These are phyloP conservation scores for Solenodon paradoxus DNA, from an alignment of 2,113 vertebrate species.

Conservation along the genomic window DNA sequence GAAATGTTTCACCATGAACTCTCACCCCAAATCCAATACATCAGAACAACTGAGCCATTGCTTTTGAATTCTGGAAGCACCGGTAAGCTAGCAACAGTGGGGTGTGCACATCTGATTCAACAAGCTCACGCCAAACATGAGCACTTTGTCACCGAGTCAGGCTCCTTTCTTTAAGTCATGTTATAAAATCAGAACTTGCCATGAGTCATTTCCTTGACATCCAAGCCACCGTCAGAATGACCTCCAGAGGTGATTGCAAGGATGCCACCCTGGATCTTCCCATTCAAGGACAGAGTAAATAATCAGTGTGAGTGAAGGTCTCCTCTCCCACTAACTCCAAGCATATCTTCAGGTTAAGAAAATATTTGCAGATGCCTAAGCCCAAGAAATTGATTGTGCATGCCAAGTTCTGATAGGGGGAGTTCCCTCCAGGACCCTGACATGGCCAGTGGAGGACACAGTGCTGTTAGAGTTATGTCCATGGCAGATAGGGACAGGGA, in stretches of 20 bases:
- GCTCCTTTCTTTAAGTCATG: background rate
- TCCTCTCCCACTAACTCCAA: background rate
- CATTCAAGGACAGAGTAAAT: background rate
- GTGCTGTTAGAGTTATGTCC: background rate
- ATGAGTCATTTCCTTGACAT: conserved; percentile 17
- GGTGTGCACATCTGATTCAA: background rate
- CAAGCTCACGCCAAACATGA: fast-evolving
- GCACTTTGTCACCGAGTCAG: background rate
- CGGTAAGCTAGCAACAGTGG: background rate
- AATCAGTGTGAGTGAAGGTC: background rate
- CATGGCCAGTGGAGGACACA: background rate
- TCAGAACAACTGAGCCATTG: background rate
- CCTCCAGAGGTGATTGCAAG: background rate
- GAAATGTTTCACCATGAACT: background rate
- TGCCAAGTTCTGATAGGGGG: background rate
- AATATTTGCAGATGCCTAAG: background rate
- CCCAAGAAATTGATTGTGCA: background rate
- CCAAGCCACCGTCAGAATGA: background rate
- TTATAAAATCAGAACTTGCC: background rate
- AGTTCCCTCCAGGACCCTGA: background rate
- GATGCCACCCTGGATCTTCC: background rate
- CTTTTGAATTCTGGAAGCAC: background rate
- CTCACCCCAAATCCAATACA: background rate
- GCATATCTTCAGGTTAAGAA: background rate
- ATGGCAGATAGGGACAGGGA: background rate